Percentiles rank a stretch among this genome's conserved stretches.
Conservation (phyloP, 2,888 invertebrate species). For the Diabrotica balteata region DNA sequence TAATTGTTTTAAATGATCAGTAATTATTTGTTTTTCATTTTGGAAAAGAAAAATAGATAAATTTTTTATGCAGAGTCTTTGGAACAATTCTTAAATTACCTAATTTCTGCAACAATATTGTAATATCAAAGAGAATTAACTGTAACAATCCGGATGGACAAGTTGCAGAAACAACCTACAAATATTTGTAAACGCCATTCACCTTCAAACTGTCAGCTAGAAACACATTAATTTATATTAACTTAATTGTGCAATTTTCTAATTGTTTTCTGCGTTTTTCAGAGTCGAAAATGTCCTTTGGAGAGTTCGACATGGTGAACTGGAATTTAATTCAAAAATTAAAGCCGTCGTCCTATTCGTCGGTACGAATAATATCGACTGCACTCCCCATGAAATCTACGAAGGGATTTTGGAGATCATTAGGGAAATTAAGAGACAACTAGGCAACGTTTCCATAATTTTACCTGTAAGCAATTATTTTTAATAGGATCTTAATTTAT, state of each 20-base stretch:
- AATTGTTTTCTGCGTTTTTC: slow-evolving; percentile 29
- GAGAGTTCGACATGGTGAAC: slow-evolving; percentile 72
- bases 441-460: slow-evolving; percentile 64
- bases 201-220: slow-evolving; percentile 3
- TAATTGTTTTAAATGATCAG: too few relatives aligned
- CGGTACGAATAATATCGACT: slow-evolving; percentile 72
- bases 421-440: slow-evolving; percentile 63
- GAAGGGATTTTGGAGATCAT: slow-evolving; percentile 70
- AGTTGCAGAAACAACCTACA: too few relatives aligned
- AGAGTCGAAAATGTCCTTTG: slow-evolving; percentile 73
- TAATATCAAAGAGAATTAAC: neutral
- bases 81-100: too few relatives aligned
- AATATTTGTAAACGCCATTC: neutral
- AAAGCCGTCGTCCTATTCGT: slow-evolving; percentile 70
- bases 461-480: slow-evolving; percentile 63
- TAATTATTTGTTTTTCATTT: too few relatives aligned
- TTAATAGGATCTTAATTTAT: too few relatives aligned
- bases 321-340: slow-evolving; percentile 71
- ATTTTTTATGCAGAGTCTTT: too few relatives aligned
- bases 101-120: too few relatives aligned
- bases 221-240: slow-evolving; percentile 8
- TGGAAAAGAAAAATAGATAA: too few relatives aligned
- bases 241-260: slow-evolving; percentile 11
- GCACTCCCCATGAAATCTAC: slow-evolving; percentile 68
- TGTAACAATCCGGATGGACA: neutral